These are phyloP conservation scores for Microtus ochrogaster DNA, from an alignment of 2,113 vertebrate genomes.

Conservation along the genomic window DNA sequence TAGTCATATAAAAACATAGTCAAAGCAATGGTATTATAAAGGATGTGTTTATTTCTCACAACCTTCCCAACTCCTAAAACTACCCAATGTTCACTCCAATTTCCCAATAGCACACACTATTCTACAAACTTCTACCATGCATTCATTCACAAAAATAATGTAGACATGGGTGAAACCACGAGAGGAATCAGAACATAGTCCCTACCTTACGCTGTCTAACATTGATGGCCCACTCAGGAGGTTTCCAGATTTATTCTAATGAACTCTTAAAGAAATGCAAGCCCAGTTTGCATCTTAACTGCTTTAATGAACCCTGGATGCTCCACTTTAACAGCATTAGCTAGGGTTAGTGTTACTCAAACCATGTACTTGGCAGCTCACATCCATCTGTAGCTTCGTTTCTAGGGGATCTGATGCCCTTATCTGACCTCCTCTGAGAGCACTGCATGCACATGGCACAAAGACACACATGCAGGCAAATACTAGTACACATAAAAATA, in stretches of 20 bases:
- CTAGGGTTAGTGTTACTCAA: not conserved
- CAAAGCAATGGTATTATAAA: not conserved
- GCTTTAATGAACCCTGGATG: not conserved
- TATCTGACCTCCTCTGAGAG: not conserved
- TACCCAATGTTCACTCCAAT: not conserved
- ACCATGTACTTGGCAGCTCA: too few species aligned
- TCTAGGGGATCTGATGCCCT: not conserved
- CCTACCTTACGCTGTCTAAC: not conserved
- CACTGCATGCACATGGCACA: not conserved
- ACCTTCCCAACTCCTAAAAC: not conserved
- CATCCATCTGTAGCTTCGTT: not conserved
- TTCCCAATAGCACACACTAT: accelerated
- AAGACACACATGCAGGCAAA: not conserved
- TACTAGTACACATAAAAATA: not conserved
- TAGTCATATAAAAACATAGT: not conserved
- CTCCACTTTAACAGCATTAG: not conserved
- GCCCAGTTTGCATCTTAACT: not conserved
- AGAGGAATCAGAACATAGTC: not conserved
- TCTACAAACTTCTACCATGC: not conserved
- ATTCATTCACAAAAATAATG: not conserved
- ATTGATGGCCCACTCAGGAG: not conserved
- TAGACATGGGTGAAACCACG: not conserved
- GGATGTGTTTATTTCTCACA: not conserved
- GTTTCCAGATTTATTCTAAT: not conserved
- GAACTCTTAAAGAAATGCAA: not conserved